phyloP scores from a whole-genome alignment of 2,113 vertebrate genomes.

The Coreoperca whiteheadi region DNA sequence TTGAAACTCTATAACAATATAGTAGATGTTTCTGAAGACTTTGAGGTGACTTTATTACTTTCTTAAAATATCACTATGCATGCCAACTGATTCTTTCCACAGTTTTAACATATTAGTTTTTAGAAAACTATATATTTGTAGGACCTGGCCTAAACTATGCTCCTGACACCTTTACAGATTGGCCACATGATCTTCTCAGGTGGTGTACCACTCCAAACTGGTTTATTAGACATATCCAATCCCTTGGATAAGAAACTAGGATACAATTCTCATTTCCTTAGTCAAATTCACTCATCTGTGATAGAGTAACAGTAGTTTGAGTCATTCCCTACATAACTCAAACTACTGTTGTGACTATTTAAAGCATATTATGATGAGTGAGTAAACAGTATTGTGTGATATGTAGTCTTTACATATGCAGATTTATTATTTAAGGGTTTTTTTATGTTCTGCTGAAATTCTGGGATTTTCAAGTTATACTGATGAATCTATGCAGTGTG shows the following conservation, averaged over 20 bases:
- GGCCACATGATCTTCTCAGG: background rate
- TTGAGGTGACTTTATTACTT: background rate
- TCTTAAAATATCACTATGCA: background rate
- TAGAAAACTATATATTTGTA: background rate
- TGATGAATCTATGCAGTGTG: slow-evolving; percentile 35
- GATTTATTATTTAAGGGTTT: background rate
- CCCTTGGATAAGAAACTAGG: background rate
- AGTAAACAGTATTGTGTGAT: background rate
- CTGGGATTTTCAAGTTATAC: slow-evolving; percentile 2
- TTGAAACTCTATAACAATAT: background rate
- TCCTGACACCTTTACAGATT: background rate
- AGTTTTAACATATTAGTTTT: background rate
- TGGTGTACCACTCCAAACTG: background rate
- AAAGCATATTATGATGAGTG: background rate
- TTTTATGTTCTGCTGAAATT: slow-evolving; percentile 1
- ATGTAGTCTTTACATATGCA: background rate
- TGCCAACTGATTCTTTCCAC: background rate
- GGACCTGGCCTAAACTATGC: background rate
- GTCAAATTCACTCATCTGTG: background rate
- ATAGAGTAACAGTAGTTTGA: background rate
- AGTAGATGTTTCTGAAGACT: background rate
- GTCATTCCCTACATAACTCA: slow-evolving; percentile 32
- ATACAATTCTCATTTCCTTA: background rate
- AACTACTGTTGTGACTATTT: background rate
- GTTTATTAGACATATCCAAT: background rate